Percentiles rank a stretch among this genome's conserved stretches.
Conservation (phyloP, 2,888 invertebrate species). For the Phyllotreta striolata region DNA sequence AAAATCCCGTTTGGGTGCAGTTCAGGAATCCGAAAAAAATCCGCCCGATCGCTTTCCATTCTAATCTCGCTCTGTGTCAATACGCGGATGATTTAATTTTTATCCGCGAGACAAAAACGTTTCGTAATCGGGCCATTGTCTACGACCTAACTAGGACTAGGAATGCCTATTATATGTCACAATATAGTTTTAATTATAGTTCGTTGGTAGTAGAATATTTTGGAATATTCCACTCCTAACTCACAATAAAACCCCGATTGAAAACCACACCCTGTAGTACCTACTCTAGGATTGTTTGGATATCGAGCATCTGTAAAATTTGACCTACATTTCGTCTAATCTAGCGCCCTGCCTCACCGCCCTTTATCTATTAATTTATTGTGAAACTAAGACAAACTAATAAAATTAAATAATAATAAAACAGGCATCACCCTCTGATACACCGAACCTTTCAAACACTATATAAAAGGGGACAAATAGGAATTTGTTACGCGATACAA, state of each 20-base stretch:
- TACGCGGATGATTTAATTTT: not conserved
- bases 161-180: conserved; percentile 4
- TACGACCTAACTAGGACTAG: not conserved
- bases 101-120: not conserved
- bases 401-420: conserved; percentile 25
- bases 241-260: too few species aligned
- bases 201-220: not conserved
- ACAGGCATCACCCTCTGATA: conserved; percentile 14
- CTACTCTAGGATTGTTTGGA: too few species aligned
- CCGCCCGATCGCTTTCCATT: not conserved
- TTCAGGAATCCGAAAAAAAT: conserved; percentile 19
- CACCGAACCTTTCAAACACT: conserved; percentile 11
- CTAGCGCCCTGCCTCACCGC: not conserved
- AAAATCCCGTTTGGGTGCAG: conserved; percentile 16
- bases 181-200: not conserved
- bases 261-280: too few species aligned
- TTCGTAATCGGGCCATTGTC: conserved; percentile 10
- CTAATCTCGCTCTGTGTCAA: not conserved
- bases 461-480: conserved; percentile 10
- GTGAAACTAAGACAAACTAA: conserved; percentile 13
- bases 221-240: not conserved
- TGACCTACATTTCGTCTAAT: conserved; percentile 11
- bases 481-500: conserved; percentile 20
- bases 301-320: not conserved
- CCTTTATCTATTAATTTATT: not conserved